phyloP scores from a whole-genome alignment of 2,888 invertebrate species.

The Ophion slaviceki region DNA sequence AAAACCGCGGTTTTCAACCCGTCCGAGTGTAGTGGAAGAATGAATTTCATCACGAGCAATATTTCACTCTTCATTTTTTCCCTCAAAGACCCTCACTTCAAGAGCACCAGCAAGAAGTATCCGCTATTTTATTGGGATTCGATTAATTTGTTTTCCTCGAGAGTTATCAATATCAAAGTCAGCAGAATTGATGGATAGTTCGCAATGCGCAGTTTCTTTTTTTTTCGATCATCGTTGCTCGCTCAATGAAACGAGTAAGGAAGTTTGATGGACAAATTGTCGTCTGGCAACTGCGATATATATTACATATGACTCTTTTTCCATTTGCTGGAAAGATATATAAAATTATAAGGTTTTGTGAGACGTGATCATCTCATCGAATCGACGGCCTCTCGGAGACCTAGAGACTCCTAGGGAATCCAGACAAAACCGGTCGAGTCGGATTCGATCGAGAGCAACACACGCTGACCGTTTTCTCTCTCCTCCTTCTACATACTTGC shows the following conservation, averaged over 20 bases:
- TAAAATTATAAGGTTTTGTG: constrained; percentile 51
- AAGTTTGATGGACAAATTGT: constrained; percentile 41
- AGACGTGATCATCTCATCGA: constrained; percentile 48
- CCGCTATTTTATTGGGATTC: neutral
- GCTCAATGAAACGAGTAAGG: neutral
- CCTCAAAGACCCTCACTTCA: neutral
- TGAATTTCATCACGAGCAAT: neutral
- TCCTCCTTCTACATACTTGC: constrained; percentile 47
- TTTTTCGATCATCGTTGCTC: neutral
- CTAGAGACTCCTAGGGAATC: constrained; percentile 82
- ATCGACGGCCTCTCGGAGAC: constrained; percentile 72
- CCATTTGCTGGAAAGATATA: constrained; percentile 35
- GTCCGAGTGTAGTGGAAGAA: neutral
- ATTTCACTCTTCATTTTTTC: neutral
- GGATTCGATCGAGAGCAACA: constrained; percentile 77
- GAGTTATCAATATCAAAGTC: neutral
- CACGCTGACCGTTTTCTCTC: constrained; percentile 65
- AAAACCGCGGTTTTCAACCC: too few relatives aligned
- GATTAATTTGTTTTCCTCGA: neutral
- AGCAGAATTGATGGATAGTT: neutral
- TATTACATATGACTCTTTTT: constrained; percentile 25
- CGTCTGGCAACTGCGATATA: constrained; percentile 10
- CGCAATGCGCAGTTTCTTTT: neutral
- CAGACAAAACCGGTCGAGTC: constrained; percentile 82
- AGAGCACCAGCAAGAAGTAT: neutral